phyloP scores from a whole-genome alignment of 2,888 invertebrate species.

The Alentia gelatinosa region DNA sequence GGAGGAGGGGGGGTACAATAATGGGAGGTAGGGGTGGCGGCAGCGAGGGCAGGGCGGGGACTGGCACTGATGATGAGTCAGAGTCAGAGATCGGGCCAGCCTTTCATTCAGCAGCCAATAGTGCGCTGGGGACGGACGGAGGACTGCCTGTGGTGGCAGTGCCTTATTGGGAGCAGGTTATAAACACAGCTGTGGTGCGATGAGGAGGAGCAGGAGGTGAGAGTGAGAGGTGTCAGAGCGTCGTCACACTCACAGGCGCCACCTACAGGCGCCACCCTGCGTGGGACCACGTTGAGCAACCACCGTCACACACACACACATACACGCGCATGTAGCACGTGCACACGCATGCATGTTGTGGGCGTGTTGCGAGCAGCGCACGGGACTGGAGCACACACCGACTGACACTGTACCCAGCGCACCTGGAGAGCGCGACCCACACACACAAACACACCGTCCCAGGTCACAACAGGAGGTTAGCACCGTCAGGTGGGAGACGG shows the following conservation, averaged over 20 bases:
- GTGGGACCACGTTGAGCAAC: too few species aligned
- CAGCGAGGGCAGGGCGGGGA: background rate
- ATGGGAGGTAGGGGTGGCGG: background rate
- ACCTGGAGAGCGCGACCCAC: background rate
- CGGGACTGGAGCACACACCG: background rate
- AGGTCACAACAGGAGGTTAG: background rate
- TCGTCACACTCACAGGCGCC: background rate
- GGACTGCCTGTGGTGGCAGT: background rate
- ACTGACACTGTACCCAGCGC: background rate
- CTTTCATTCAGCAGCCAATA: background rate
- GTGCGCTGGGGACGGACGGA: background rate
- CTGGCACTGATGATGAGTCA: background rate
- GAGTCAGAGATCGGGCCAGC: background rate
- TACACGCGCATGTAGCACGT: background rate
- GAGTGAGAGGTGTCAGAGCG: background rate
- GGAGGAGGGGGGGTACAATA: background rate
- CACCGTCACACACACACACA: background rate
- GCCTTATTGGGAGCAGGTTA: too few species aligned
- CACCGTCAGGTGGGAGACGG: too few species aligned
- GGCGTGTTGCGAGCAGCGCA: background rate
- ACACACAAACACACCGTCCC: background rate
- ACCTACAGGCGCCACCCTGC: background rate
- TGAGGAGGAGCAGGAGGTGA: background rate
- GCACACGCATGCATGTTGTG: background rate
- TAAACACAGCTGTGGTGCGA: background rate